Base-by-base conservation (phyloP, 1,140 invertebrate genomes). In the Halictus rubicundus region DNA sequence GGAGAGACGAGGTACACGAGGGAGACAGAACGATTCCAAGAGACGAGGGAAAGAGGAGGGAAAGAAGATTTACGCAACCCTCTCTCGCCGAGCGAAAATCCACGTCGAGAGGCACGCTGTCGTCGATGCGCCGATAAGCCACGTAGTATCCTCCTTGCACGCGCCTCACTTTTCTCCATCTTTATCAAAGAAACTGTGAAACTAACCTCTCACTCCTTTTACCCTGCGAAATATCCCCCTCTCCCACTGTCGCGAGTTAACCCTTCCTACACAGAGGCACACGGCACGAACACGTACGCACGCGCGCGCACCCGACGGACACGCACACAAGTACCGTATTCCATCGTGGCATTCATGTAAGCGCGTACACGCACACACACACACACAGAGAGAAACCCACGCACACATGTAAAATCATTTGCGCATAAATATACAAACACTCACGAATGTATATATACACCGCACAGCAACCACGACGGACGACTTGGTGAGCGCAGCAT, bases 31-130 rank as follows among this genome's bases (percentile, higher is more conserved):
- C 21, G 72, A 57, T 64, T 57, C 63, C 21, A 32, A 59, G 70
- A 61, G 78, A 69, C 60, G 23, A 52, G 42, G 70, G 59, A 78
- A 32, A 39, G 46, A 61, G 80, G 57, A 76, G 74, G 78, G 77
- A 78, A 57, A 68, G 68, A 87, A 86, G 83, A 90, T 91, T 91
- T 91, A 91, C 90, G 90, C 90, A 91, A 91, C 90, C 90, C 90
- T 90, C 82, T 88, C 86, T 84, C 77, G 65, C 63, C 65, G 69
- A 85, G 82, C 77, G 78, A 89, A 90, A 89, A 90, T 89, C 85
- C 82, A 86, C 85, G 83, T 87, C 80, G 80, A 86, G 87, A 88
- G 75, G 82, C 84, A 83, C 84, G 78, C 82, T 81, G 85, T 76
- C 78, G 81, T 82, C 81, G 87, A 87, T 87, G 84, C 72, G 80